Evolutionary conservation across 2,797 vertebrate genomes (phyloP).

Genomic region (Macroramphosus scolopax): DNA sequence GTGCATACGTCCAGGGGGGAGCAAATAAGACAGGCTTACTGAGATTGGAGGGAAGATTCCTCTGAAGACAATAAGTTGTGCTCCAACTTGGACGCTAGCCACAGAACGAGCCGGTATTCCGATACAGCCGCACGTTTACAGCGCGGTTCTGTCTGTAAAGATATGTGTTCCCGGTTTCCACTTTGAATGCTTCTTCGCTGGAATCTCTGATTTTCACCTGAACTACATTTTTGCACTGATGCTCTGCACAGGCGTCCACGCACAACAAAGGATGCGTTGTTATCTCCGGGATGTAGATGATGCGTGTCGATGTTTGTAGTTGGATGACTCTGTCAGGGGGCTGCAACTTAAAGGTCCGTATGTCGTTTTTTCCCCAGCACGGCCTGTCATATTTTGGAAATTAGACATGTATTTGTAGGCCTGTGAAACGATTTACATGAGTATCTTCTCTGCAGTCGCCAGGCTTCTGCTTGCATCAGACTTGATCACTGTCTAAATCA

Average conservation of each 20-base stretch:
- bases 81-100: constrained; percentile 40
- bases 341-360: constrained; percentile 13
- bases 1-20: not conserved
- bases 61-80: constrained; percentile 62
- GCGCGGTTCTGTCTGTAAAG: not conserved
- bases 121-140: not conserved
- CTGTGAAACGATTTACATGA: not conserved
- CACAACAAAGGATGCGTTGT: constrained; percentile 65
- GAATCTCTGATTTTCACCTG: constrained; percentile 3
- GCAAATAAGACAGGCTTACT: not conserved
- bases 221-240: constrained; percentile 52
- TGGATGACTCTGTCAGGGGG: constrained; percentile 3
- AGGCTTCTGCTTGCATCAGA: too few relatives aligned
- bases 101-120: constrained; percentile 10
- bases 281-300: constrained; percentile 33
- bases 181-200: not conserved
- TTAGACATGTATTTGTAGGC: not conserved
- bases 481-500: too few relatives aligned
- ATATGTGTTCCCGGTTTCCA: not conserved
- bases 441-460: too few relatives aligned
- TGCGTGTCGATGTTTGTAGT: constrained; percentile 12
- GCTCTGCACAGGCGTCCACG: constrained; percentile 31
- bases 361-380: not conserved
- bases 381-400: not conserved
- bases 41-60: constrained; percentile 27